Conservation (phyloP, 1,140 invertebrate species). For the Musca vetustissima region DNA sequence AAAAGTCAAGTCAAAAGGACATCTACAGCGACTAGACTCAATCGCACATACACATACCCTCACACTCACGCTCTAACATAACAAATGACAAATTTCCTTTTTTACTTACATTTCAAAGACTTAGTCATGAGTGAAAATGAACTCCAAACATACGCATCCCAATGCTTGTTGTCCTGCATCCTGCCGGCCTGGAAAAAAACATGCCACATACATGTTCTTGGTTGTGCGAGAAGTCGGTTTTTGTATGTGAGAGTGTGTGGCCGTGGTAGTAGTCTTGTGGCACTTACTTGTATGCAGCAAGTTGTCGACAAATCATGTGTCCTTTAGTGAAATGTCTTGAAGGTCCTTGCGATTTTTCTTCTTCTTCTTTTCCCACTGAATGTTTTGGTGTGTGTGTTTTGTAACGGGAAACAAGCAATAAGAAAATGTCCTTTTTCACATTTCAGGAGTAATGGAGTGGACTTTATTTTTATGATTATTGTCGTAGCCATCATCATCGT, state of each 20-base stretch:
- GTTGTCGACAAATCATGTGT: constrained; percentile 19
- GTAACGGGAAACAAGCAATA: constrained; percentile 15
- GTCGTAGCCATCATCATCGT: neutral
- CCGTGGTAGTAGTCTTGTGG: too few species aligned
- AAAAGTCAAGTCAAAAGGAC: neutral
- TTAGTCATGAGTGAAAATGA: constrained; percentile 22
- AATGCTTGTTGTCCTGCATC: too few species aligned
- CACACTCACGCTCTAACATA: neutral
- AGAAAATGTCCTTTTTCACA: constrained; percentile 14
- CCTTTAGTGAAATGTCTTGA: constrained; percentile 9
- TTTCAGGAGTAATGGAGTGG: constrained; percentile 25
- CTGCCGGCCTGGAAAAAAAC: too few species aligned
- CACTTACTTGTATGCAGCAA: constrained; percentile 9
- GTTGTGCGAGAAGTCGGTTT: too few species aligned
- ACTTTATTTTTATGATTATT: constrained; percentile 29
- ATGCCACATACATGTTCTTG: too few species aligned
- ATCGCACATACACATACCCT: neutral
- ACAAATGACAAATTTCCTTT: constrained; percentile 22
- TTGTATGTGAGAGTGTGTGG: too few species aligned
- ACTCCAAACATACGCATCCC: neutral
- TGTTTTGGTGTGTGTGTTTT: neutral
- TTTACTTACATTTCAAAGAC: constrained; percentile 18
- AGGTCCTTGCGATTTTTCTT: neutral
- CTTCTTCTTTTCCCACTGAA: neutral
- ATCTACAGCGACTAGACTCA: neutral